Base-by-base conservation (phyloP, 2,888 invertebrate species). In the Andrena hattorfiana region DNA sequence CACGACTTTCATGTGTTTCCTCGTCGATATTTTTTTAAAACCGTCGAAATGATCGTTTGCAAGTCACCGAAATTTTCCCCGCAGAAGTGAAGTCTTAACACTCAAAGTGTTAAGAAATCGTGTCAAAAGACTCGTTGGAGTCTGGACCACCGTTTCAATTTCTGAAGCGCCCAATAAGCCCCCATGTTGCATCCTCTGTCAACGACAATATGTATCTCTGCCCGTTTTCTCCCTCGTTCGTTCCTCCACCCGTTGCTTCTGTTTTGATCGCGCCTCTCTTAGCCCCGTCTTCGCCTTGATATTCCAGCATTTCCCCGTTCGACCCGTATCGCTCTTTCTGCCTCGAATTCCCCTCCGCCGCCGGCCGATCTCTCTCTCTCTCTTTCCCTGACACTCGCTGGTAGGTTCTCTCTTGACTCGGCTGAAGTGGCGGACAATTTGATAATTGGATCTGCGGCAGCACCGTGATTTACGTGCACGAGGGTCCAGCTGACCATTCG, bases 371-470 rank as follows among this genome's bases (percentile, higher is more conserved):
- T 77, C 77, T 72, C 73, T 60, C 26, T 77, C 77, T 72, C 73
- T 77, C 83, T 77, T 70, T 73, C 85, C 49, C 59, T 35, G 68
- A 64, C 62, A 64, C 56, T 26, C 75, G 76, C 64, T 20, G 42
- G 35, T 23, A 59, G 71, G 77, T 77, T 83, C 86, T 82, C 84
- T 84, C 84, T 84, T 77, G 80, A 80, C 88, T 85, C 82, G 87
- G 69, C 85, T 89, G 83, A 88, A 89, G 88, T 85, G 90, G 85
- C 86, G 93, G 92, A 92, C 93, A 92, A 93, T 93, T 93, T 92
- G 92, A 92, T 93, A 93, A 93, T 93, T 93, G 93, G 92, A 93
- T 93, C 90, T 90, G 90, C 87, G 91, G 91, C 89, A 87, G 83
- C 81, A 87, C 87, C 86, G 90, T 93, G 93, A 93, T 93, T 93